Evolutionary conservation across 2,888 invertebrate genomes (phyloP).

Genomic region (Luperina nickerlii): DNA sequence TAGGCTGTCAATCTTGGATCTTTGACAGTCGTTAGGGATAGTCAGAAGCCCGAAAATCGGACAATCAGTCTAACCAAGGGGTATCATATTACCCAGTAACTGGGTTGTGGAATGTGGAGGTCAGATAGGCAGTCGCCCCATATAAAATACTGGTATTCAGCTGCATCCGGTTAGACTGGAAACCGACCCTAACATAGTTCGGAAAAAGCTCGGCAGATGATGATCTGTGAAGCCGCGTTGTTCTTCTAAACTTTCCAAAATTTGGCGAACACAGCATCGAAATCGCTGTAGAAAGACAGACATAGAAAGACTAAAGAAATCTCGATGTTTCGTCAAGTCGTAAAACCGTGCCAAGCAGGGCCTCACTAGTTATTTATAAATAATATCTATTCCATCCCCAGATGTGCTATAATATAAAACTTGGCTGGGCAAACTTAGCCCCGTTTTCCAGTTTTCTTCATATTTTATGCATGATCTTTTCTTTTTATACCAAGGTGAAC

Average conservation of each 20-base stretch:
- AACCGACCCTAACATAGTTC: not conserved
- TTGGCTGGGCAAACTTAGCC: constrained; percentile 28
- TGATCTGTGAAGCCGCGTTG: not conserved
- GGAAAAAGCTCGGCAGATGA: not conserved
- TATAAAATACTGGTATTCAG: no score
- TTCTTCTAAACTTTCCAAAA: not conserved
- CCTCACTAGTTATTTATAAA: constrained; percentile 5
- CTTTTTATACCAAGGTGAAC: constrained; percentile 4
- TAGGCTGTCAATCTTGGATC: not conserved
- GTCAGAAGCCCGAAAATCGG: not conserved
- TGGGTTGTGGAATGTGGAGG: no score
- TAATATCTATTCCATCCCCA: not conserved
- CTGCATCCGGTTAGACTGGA: no score
- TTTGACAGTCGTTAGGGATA: not conserved
- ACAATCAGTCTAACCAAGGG: not conserved
- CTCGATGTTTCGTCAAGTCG: not conserved
- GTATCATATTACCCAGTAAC: no score
- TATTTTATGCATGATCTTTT: constrained; percentile 47
- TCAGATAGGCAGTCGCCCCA: no score
- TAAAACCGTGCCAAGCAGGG: not conserved
- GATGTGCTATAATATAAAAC: constrained; percentile 47
- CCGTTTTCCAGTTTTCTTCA: constrained; percentile 22
- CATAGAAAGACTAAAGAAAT: no score
- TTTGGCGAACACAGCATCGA: not conserved
- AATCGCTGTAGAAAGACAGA: no score